Evolutionary conservation across 2,888 invertebrate species (phyloP).

Genomic region (Eristalis tenax): DNA sequence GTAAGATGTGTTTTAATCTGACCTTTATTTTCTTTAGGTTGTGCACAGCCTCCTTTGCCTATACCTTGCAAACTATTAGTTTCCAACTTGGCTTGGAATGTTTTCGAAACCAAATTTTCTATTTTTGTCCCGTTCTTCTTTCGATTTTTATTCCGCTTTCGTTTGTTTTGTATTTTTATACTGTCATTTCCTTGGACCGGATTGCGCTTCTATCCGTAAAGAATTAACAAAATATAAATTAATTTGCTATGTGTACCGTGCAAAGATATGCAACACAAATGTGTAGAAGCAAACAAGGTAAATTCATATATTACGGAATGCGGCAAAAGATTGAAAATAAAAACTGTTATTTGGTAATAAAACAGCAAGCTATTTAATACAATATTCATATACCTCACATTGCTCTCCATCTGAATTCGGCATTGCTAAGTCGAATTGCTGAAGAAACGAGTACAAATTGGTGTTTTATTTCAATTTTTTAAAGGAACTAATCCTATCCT

Average conservation of each 20-base stretch:
- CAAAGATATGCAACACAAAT: neutral
- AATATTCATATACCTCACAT: slow-evolving; percentile 60
- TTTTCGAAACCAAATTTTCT: slow-evolving; percentile 70
- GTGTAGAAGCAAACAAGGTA: neutral
- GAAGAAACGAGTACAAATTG: slow-evolving; percentile 29
- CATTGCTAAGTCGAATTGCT: slow-evolving; percentile 54
- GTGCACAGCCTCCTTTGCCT: neutral
- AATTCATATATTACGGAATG: neutral
- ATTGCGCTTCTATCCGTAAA: slow-evolving; percentile 1
- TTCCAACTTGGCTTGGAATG: slow-evolving; percentile 66
- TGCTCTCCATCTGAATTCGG: slow-evolving; percentile 55
- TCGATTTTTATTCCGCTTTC: slow-evolving; percentile 57
- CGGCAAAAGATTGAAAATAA: slow-evolving; percentile 12
- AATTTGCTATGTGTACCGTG: neutral
- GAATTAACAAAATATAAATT: neutral
- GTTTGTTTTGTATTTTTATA: slow-evolving; percentile 37
- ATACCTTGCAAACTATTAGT: neutral
- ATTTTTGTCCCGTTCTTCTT: slow-evolving; percentile 57
- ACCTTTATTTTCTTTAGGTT: neutral
- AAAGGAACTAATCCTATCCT: neutral
- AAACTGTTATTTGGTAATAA: neutral
- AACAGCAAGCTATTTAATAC: slow-evolving; percentile 15
- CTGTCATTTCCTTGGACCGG: slow-evolving; percentile 23
- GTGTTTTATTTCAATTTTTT: slow-evolving; percentile 7
- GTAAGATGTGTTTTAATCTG: neutral